Evolutionary conservation across 1,140 invertebrate species (phyloP), one percentile per base, ranked within the genome.

Genomic region (Bombus sibiricus): DNA sequence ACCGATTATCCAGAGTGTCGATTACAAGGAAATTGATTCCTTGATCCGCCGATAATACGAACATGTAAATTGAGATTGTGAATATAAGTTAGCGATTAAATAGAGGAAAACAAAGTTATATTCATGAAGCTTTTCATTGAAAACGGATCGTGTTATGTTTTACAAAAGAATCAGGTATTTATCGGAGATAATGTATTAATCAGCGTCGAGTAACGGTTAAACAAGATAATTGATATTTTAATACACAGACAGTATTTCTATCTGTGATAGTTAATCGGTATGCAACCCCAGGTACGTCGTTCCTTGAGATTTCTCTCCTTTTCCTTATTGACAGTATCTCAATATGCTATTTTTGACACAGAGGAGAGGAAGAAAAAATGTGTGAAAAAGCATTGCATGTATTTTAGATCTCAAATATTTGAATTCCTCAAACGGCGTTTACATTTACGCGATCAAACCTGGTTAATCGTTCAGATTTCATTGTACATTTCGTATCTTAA

Each of bases 1-100:
- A 43, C 22, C 1, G 73, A 74, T 74, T 53, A 74, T 34, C 4
- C 43, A 13, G 18, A 34, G 43, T 25, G 32, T 74, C 43, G 73
- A 74, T 74, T 47, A 74, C n/a, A 47, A 2, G 41, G 32, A 53
- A 74, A 74, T 74, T 34, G 41, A 53, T 74, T 74, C 10, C 41
- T 3, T 15, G 72, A 73, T 73, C 9, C 28, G 28, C 6, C 32
- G 73, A 74, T 74, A 34, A 47, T 41, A 9, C n/a, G 22, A 74
- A 25, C 41, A 13, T 41, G 22, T 34, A 32, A 53, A 74, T 74
- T 53, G 12, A 32, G 53, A 74, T 74, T 53, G 5, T 10, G 25
- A 15, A 72, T 53, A 47, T 18, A 8, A 12, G 18, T 18, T 25
- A 53, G 8, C 43, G 9, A 34, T 9, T 5, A 22, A 13, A 25